A percentile compares a stretch with the other conserved stretches of the same genome.
These are phyloP conservation scores for Tethea ocularis DNA, from an alignment of 2,888 invertebrate genomes.

Conservation along the genomic window DNA sequence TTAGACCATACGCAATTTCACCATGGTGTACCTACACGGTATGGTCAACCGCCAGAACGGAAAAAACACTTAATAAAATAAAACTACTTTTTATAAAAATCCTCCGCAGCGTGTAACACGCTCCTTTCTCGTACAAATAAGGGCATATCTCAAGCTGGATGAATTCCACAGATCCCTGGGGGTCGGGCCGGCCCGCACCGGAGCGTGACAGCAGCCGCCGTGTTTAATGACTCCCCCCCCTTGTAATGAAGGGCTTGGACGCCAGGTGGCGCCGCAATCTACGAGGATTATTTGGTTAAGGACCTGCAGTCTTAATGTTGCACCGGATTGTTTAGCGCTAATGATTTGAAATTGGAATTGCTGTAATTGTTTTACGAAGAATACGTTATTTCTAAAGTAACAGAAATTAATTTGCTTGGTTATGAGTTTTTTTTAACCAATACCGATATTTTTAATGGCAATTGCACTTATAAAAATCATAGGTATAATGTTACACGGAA, in stretches of 20 bases:
- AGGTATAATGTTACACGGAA: too few species aligned
- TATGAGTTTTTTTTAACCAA: neutral
- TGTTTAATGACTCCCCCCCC: conserved; percentile 28
- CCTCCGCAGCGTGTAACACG: neutral
- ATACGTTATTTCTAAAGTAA: neutral
- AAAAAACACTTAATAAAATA: too few species aligned
- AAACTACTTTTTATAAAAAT: too few species aligned
- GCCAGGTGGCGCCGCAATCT: conserved; percentile 15
- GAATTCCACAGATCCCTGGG: conserved; percentile 24
- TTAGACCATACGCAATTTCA: too few species aligned
- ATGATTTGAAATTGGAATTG: conserved; percentile 1
- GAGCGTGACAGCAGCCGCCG: conserved; percentile 23
- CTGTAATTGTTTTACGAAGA: neutral
- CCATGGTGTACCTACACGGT: too few species aligned
- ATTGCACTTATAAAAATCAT: too few species aligned
- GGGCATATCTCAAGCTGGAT: conserved; percentile 13
- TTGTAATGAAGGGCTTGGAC: conserved; percentile 1
- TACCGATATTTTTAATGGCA: neutral
- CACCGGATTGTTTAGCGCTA: neutral
- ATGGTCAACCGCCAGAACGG: too few species aligned
- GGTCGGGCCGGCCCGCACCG: conserved; percentile 6
- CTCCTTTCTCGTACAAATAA: conserved; percentile 13
- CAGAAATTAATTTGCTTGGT: neutral
- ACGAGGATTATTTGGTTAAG: conserved; percentile 13
- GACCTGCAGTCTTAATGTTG: conserved; percentile 6